Evolutionary conservation across 2,888 invertebrate genomes (phyloP), one percentile per base, ranked within the genome.

Genomic region (Lymantria dispar): DNA sequence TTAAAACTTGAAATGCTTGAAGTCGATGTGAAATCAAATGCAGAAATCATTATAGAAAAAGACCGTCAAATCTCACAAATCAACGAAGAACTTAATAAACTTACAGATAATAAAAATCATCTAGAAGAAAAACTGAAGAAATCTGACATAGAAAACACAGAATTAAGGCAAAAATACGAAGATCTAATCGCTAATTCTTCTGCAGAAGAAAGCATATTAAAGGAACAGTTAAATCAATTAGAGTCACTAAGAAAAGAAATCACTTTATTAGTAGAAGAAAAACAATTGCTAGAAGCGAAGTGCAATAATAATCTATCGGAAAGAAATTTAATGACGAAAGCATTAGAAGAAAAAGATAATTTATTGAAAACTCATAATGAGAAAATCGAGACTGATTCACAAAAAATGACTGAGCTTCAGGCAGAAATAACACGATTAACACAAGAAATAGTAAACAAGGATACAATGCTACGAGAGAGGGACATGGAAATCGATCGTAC

Each of bases 41-140:
- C 80, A 61, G 87, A 87, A 72, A 79, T 87, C 29, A 72, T 92
- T 5, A 62, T 56, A 47, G 91, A 92, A 75, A 91, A 93, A 70
- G 90, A 92, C 62, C 83, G 87, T 1, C 91, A 93, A 79, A 73
- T 92, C 31, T 60, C 71, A 30, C 76, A 83, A 65, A 67, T 85
- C 8, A 86, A 75, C 54, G 85, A 86, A 45, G 86, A 89, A 66
- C 71, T 86, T 2, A 78, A 74, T 58, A 86, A 85, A 78, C 70
- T 72, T 11, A 74, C 79, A 48, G 89, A 91, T 53, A 78, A 63
- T 43, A 93, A 92, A 71, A 83, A 87, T 50, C 80, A 82, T 41
- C 58, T 92, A 38, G 92, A 93, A 73, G 92, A 91, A 52, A 80
- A 87, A 57, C 61, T 92, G n/a, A 87, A 80, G 67, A 85, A 75